A percentile compares a stretch with the other conserved stretches of the same genome.
Conservation (phyloP, 2,797 vertebrate genomes). For the Xiphophorus birchmanni region DNA sequence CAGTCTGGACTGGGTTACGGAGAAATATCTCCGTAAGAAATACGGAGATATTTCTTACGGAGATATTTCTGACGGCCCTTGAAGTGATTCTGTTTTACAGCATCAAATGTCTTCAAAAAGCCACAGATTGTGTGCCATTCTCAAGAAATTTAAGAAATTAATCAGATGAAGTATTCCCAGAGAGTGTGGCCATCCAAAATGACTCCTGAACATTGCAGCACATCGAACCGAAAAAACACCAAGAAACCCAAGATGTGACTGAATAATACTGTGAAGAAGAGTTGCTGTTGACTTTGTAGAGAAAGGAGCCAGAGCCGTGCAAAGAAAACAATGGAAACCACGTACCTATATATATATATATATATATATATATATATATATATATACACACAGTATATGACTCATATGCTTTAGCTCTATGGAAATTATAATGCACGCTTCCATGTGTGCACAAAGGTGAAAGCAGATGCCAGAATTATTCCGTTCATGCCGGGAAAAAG, state of each 20-base stretch:
- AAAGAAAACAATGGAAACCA: constrained; percentile 41
- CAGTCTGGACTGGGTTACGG: background rate
- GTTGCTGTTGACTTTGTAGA: background rate
- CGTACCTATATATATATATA: constrained; percentile 5
- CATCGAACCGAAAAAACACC: background rate
- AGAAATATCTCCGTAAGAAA: too few species aligned
- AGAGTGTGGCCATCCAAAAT: background rate
- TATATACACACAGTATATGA: constrained; percentile 16
- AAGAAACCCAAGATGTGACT: background rate
- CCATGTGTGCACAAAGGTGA: constrained; percentile 38
- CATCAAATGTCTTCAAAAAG: too few species aligned
- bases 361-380: constrained; percentile 6
- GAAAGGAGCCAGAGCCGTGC: constrained; percentile 11
- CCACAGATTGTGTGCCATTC: too few species aligned
- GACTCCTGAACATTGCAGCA: background rate
- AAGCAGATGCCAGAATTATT: constrained; percentile 39
- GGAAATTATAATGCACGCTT: constrained; percentile 21
- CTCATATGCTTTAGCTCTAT: constrained; percentile 25
- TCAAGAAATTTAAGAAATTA: too few species aligned
- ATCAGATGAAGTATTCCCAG: background rate
- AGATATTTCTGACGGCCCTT: background rate
- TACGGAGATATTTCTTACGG: too few species aligned
- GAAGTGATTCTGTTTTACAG: too few species aligned
- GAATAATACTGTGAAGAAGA: background rate
- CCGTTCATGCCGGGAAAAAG: constrained; percentile 17